phyloP scores from a whole-genome alignment of 2,797 vertebrate genomes.

The Pempheris klunzingeri region DNA sequence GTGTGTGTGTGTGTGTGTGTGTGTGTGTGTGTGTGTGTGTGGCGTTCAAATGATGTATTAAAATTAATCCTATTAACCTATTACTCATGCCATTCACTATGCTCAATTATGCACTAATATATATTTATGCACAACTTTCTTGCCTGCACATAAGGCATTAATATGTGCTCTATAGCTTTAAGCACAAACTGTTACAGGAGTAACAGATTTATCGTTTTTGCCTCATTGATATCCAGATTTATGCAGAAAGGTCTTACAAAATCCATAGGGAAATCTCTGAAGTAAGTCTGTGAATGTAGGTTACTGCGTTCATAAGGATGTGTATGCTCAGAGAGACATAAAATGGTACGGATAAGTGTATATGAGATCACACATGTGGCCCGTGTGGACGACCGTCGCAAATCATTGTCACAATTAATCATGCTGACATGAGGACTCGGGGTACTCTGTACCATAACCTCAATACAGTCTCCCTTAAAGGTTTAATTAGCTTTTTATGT shows the following conservation, averaged over 20 bases:
- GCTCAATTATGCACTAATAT: slow-evolving; percentile 36
- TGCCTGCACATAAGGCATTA: slow-evolving; percentile 40
- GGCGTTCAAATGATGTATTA: slow-evolving; percentile 18
- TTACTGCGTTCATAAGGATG: slow-evolving; percentile 23
- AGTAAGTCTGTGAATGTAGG: slow-evolving; percentile 17
- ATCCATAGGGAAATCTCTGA: slow-evolving; percentile 26
- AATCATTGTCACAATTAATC: slow-evolving; percentile 23
- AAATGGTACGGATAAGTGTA: slow-evolving; percentile 1
- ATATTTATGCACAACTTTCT: slow-evolving; percentile 52
- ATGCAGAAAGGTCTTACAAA: slow-evolving; percentile 36
- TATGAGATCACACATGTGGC: slow-evolving; percentile 15
- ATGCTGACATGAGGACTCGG: not conserved
- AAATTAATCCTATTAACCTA: slow-evolving; percentile 33
- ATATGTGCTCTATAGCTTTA: slow-evolving; percentile 35
- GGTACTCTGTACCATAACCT: not conserved
- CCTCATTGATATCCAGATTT: slow-evolving; percentile 59
- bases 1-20: not conserved
- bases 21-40: not conserved
- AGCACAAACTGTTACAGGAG: slow-evolving; percentile 21
- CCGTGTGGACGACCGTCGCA: not conserved
- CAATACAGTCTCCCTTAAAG: not conserved
- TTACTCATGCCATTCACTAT: slow-evolving; percentile 34
- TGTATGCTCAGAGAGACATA: slow-evolving; percentile 1
- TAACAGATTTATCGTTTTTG: slow-evolving; percentile 16
- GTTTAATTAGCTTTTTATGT: slow-evolving; percentile 8